Base-by-base conservation (phyloP, 2,888 invertebrate species). In the Rugalucina vietnamica region DNA sequence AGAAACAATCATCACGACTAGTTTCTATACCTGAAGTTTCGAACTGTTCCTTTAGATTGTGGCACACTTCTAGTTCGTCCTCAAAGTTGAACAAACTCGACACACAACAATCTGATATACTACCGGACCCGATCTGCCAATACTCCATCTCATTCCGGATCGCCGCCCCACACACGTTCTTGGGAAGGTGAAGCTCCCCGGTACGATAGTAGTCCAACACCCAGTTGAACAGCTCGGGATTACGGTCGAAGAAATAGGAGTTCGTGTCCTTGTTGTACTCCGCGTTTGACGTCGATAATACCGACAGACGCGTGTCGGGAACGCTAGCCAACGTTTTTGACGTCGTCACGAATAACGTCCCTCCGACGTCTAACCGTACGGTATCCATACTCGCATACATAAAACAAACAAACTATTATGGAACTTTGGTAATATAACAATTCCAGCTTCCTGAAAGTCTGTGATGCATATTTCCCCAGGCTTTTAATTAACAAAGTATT, bases 201-300 rank as follows among this genome's bases (percentile, higher is more conserved):
- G 92, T 90, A n/a, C 93, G 81, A 76, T 90, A 90, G 74, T 87
- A 90, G 76, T 92, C 91, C 70, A 93, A 75, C 0, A 93, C 85
- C 10, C 85, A 89, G 37, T 87, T 85, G 78, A 93, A 93, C 39
- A 91, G 77, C 24, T 90, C 89, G 12, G 92, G 91, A 81, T 91
- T 91, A 12, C 91, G 85, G 77, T 93, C 92, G 72, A 92, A 92
- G 84, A 91, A 93, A 74, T 89, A 92, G 18, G 90, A 89, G 32
- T 85, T 84, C 0, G 79, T 79, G 10, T 75, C 84, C 8, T 77
- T 57, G 14, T 89, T 87, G 77, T 89, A 90, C 60, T 86, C 82
- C 57, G 79, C 75, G 0, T 81, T 83, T 4, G 83, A 72, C 10
- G 73, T 50, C 1, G 84, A 76, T 14, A 90, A 54, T 3, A 27